Conservation (phyloP, 37 sponge, comb jelly and placozoan genomes). For the Petrosia ficiformis region DNA sequence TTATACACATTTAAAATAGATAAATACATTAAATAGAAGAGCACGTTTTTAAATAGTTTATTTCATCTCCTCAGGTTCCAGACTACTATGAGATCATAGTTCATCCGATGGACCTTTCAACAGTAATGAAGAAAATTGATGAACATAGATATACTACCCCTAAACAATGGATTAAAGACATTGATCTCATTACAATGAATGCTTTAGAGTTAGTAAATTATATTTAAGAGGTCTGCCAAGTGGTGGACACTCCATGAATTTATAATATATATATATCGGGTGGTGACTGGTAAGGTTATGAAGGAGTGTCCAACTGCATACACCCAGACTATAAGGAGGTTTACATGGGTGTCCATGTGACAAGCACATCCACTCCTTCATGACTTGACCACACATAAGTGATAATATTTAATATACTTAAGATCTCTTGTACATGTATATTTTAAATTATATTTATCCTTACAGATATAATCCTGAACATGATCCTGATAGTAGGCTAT, state of each 20-base stretch:
- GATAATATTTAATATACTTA: not conserved
- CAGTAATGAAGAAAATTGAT: conserved; percentile 91
- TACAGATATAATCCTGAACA: not conserved
- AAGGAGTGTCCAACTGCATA: no score
- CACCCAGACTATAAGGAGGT: no score
- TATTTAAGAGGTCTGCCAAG: not conserved
- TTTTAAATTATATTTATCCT: not conserved
- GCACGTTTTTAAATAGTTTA: no score
- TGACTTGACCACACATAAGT: not conserved
- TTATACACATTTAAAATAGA: no score
- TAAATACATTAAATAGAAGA: no score
- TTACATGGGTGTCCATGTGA: not conserved
- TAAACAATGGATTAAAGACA: conserved; percentile 75
- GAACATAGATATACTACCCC: conserved; percentile 66
- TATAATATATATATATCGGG: no score
- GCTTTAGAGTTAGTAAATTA: conserved; percentile 65
- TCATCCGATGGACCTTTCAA: conserved; percentile 90
- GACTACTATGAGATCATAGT: conserved; percentile 86
- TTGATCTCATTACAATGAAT: conserved; percentile 71
- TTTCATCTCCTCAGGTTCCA: conserved; percentile 56
- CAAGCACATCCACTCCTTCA: not conserved
- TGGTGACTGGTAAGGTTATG: no score
- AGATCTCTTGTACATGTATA: not conserved
- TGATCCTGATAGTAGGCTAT: not conserved
- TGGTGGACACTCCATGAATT: not conserved